Evolutionary conservation across 2,113 vertebrate species (phyloP), one percentile per base, ranked within the genome.

Genomic region (Mesoclemmys tuberculata): DNA sequence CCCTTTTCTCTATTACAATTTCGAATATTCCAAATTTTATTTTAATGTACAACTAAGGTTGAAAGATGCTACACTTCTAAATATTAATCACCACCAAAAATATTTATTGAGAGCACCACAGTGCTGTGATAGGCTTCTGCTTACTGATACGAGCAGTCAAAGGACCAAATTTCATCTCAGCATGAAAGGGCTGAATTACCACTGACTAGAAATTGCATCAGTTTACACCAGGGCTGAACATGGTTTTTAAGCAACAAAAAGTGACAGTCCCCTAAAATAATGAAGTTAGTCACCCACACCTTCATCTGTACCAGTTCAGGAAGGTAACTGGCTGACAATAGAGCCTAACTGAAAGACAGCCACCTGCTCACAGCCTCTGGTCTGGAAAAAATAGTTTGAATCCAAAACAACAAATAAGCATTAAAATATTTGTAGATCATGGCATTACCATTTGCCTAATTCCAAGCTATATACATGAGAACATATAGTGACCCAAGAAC

Each of bases 221-320:
- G 9, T 74, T 74, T 74, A 74, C n/a, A 41, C 38, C 5, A 74
- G 38, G 71, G 38, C 21, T 74, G 5, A n/a, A n/a, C 31, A 35
- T 64, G 61, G 31, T 22, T 93, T 94, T 85, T 87, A 48, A 92
- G 93, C 29, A 8, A 14, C n/a, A 41, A 93, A 93, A 93, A 10
- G 51, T 48, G 7, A 81, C 94, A 85, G 35, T 4, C 78, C 12
- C 48, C 90, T 55, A 79, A 94, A 96, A 79, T 35, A 90, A 79
- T 0, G 0, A 79, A 19, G 46, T 54, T 48, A 71, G 48, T 46
- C 26, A 79, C 56, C 56, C 13, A 35, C 29, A 71, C 24, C 49
- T n/a, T 82, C 10, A 87, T 68, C 68, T 52, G 26, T 51, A 83
- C n/a, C 55, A 90, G 48, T 19, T 18, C 48, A 44, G n/a, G 24